Evolutionary conservation across 2,888 invertebrate genomes (phyloP), one percentile per base, ranked within the genome.

Genomic region (Cerastis rubricosa): DNA sequence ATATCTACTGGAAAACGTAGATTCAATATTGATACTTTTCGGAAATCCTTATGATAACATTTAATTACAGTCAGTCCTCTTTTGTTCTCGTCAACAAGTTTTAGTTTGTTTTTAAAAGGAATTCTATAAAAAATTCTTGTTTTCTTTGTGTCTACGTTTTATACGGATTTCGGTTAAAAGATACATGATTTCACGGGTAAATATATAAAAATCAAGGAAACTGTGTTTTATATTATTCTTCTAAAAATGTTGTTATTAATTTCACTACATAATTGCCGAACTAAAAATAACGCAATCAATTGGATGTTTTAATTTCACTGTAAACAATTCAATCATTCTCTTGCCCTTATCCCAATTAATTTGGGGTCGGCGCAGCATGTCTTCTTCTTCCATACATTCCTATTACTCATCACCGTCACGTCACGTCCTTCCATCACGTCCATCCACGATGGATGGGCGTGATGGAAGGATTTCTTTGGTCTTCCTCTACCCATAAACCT

Each of bases 21-120:
- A 25, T 54, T 59, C n/a, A 61, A 45, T 61, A 51, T 35, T 59
- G 14, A 61, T 45, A 59, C 14, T n/a, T 76, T 17, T 40, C 35
- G 17, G 8, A 25, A 49, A 49, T 66, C 19, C 43, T 17, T 45
- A 1, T 4, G 35, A 25, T 7, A 63, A 45, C 7, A 59, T 77
- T 65, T 45, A 19, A 61, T 77, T 25, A 35, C 2, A 8, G 14
- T 45, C 4, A 35, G 35, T 35, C n/a, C 2, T 9, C n/a, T 35
- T 35, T n/a, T 54, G 22, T 17, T 29, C 9, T 57, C 45, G 17
- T 69, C 22, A 66, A 63, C 43, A 35, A 45, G 25, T 61, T 49
- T 73, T 49, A 0, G 35, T 35, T 29, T 61, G 0, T 61, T 45
- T 29, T 49, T 45, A 6, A n/a, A 49, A 14, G 3, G 22, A 19